Evolutionary conservation across 1,140 invertebrate species (phyloP), one percentile per base, ranked within the genome.

Genomic region (Drosophila persimilis): DNA sequence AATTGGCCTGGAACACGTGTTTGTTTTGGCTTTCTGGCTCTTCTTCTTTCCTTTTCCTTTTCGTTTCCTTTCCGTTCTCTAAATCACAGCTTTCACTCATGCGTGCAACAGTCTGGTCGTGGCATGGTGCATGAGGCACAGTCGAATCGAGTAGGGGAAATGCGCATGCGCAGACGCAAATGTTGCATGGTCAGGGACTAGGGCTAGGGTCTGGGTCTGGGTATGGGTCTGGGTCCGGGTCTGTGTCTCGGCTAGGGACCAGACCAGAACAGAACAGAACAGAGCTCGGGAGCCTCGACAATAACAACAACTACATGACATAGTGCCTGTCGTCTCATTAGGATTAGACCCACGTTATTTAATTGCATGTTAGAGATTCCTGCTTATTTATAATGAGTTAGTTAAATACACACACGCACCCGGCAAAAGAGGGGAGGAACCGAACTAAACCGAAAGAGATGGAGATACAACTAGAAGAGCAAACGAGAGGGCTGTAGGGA

Each of bases 321-420:
- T 88, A 86, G 83, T 86, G 83, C 62, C 81, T 88, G 83, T 86
- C 83, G 83, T 88, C 83, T 86, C 83, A 86, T 86, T 86, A 86
- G 81, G 83, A 86, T 86, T 88, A 86, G 78, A 86, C 83, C 83
- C 83, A 86, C 83, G 83, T 83, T 86, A 86, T 86, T 86, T 86
- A 86, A 86, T 86, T 86, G 78, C 83, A 86, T 86, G 83, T 86
- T 88, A 83, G 83, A 75, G 83, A 86, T 86, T 86, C 83, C 83
- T 75, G 73, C 80, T 85, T 77, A 78, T 76, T 83, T 88, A 83
- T 86, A 86, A 86, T 86, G 83, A 86, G 83, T 88, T 86, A 88
- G 83, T 86, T 76, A 86, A 86, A 86, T 77, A 86, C 83, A 88
- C 78, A 88, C 78, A 65, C 78, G 66, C 77, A 65, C 57, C 35